Percentiles rank a stretch among this genome's conserved stretches.
These are phyloP conservation scores for Papilio polyxenes DNA, from an alignment of 1,140 invertebrate genomes.

Conservation along the genomic window DNA sequence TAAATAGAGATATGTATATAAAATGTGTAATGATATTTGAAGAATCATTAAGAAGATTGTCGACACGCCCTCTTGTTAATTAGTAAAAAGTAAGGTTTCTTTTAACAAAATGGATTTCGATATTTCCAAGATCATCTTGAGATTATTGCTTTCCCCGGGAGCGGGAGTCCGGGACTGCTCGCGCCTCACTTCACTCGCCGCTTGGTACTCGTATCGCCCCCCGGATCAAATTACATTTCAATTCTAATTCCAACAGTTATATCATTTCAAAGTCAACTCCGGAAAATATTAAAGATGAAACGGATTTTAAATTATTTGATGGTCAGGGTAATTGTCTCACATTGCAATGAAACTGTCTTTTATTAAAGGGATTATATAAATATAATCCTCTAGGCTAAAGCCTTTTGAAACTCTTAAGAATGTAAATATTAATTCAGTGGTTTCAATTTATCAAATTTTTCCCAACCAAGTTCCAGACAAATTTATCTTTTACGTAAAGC, in stretches of 20 bases:
- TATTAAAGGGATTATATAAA: too few species aligned
- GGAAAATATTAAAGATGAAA: background rate
- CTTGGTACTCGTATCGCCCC: background rate
- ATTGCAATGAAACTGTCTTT: too few species aligned
- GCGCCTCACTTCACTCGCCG: background rate
- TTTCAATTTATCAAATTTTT: background rate
- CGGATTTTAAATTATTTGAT: background rate
- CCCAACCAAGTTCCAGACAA: background rate
- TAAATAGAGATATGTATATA: background rate
- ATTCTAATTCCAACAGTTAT: background rate
- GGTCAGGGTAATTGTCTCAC: background rate
- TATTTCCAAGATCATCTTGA: constrained; percentile 17
- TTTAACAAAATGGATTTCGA: constrained; percentile 1
- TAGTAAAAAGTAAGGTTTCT: background rate
- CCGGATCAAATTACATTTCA: background rate
- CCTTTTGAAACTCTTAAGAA: background rate
- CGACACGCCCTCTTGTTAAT: constrained; percentile 13
- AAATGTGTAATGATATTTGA: constrained; percentile 5
- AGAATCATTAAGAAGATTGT: background rate
- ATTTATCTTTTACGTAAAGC: background rate
- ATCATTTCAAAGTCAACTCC: too few species aligned
- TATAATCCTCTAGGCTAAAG: too few species aligned
- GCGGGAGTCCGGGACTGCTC: background rate
- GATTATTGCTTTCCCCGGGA: background rate
- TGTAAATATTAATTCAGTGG: background rate